Evolutionary conservation across 1,140 invertebrate genomes (phyloP), one percentile per base, ranked within the genome.

Genomic region (Neuroterus valhalla): DNA sequence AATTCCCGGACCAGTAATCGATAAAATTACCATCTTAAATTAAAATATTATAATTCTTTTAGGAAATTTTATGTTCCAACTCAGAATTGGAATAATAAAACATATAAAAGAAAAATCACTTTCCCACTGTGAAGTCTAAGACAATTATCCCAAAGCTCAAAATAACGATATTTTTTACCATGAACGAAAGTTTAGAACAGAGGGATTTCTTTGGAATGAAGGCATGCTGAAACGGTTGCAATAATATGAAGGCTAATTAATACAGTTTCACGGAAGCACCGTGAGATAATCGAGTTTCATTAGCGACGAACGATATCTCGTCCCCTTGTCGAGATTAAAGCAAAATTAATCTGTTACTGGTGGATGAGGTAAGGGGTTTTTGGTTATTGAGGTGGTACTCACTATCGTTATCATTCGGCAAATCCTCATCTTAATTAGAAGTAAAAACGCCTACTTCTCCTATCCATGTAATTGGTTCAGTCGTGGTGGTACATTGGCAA

Each of bases 381-480:
- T 38, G 31, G 55, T 62, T 62, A 62, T 23, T 62, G 52, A 55
- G 52, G 52, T 55, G 21, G 52, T 31, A 26, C 26, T 14, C 55
- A 38, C 55, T 62, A 62, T 38, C 55, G 55, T 38, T 62, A 62
- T 14, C 55, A 31, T 23, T 31, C 55, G 55, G 31, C 55, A 62
- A 62, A 62, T 73, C 23, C 43, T 73, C 38, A 21, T 52, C 67
- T 74, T 62, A 74, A 69, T 74, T 52, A 66, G 38, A 31, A 21
- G 38, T 26, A 71, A 68, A 75, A 62, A 68, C 45, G 42, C 21
- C 26, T 46, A 66, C 19, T 72, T 8, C 31, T 44, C 55, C 74
- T 26, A 71, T 72, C 68, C 66, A 48, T 26, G 21, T 75, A 76
- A 75, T 75, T 55, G 68, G 42, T 74, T 17, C n/a, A 19, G 42